Percentiles rank a stretch among this genome's conserved stretches.
These are phyloP conservation scores for Semibalanus balanoides DNA, from an alignment of 1,140 invertebrate species.

Conservation along the genomic window DNA sequence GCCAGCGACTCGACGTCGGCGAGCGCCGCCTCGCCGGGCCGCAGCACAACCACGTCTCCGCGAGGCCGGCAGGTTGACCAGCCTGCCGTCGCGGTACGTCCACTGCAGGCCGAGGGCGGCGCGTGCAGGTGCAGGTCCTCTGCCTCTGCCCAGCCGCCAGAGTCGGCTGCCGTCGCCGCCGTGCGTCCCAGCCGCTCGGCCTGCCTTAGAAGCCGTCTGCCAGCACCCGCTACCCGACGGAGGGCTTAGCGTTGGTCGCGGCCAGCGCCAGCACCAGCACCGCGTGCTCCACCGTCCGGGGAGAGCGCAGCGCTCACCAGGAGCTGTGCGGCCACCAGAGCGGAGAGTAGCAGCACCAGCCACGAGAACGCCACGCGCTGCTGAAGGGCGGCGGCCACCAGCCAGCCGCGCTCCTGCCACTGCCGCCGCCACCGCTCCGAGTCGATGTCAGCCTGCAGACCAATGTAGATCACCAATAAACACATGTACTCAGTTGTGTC, in stretches of 20 bases:
- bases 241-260: constrained; percentile 29
- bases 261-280: not conserved
- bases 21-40: constrained; percentile 72
- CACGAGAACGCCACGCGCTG: not conserved
- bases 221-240: constrained; percentile 18
- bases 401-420: not conserved
- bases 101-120: constrained; percentile 79
- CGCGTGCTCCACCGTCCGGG: not conserved
- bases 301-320: not conserved
- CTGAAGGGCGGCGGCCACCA: not conserved
- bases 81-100: constrained; percentile 71
- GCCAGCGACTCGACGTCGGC: constrained; percentile 51
- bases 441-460: not conserved
- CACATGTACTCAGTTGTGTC: no score
- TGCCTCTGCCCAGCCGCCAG: constrained; percentile 45
- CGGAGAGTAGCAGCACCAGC: not conserved
- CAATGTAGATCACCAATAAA: no score
- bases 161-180: constrained; percentile 10
- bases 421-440: not conserved
- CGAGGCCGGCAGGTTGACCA: constrained; percentile 83
- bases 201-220: not conserved
- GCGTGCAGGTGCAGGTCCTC: constrained; percentile 78
- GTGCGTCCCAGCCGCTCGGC: not conserved
- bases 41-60: constrained; percentile 71
- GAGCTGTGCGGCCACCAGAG: not conserved